Base-by-base conservation (phyloP, 2,797 vertebrate species). In the Epinephelus malabaricus region DNA sequence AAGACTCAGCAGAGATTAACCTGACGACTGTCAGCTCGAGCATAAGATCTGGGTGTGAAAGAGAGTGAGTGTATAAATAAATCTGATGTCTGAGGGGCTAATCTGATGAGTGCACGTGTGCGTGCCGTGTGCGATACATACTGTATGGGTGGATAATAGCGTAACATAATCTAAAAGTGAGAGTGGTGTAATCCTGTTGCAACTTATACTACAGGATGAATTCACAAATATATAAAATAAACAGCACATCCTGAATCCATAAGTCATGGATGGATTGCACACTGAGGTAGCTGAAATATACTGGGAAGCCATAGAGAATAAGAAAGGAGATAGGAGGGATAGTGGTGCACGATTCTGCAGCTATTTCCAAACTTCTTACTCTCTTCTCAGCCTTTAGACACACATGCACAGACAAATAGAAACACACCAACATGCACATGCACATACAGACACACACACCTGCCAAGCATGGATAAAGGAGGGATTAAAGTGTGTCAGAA, bases 381-480 rank as follows among this genome's bases (percentile, higher is more conserved):
- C 81, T 60, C 43, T 82, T 67, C 50, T 81, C 77, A 85, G 85
- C 76, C 70, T 78, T 88, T 72, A 82, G 65, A 82, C 56, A 62
- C 78, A 54, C 69, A 82, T 25, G 58, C 45, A 53, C 69, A 67
- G 18, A 69, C 60, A 76, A 84, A 81, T 69, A 70, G 62, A 78
- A 69, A 86, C 69, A 70, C 75, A 79, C 73, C 6, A 60, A 46
- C 50, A 59, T 19, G 5, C 45, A 68, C 51, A 72, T 12, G 3
- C 21, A 53, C 38, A 62, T 46, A 0, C 63, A 43, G 8, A 34
- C 45, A 68, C 27, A 62, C 79, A 90, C 90, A 95, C 90, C 92
- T 95, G 93, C 92, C 93, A 94, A 90, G 90, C 78, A 81, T 81
- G 86, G 88, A 95, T 94, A 94, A 94, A 95, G 90, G 82, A 76